Conservation (phyloP, 1,140 invertebrate genomes). For the Tetramorium parvispinum region DNA sequence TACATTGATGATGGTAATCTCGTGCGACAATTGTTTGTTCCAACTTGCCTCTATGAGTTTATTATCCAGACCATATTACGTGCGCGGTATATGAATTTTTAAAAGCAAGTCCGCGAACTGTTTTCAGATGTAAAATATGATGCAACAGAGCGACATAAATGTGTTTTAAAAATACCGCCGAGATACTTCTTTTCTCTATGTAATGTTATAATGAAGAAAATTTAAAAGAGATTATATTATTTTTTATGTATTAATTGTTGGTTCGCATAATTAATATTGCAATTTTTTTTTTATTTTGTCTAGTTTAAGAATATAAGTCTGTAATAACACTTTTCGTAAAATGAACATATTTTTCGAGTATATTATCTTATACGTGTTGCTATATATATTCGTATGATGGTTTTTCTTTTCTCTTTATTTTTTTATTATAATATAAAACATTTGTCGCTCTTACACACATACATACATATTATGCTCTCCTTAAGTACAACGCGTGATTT, state of each 20-base stretch:
- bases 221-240: neutral
- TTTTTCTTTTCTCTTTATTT: constrained; percentile 8
- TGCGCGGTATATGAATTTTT: constrained; percentile 13
- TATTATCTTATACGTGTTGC: neutral
- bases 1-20: constrained; percentile 11
- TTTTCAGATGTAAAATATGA: constrained; percentile 4
- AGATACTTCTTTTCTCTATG: neutral
- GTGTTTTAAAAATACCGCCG: constrained; percentile 4
- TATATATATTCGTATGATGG: neutral
- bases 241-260: neutral
- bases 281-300: neutral
- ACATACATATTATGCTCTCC: neutral
- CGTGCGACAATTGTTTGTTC: constrained; percentile 18
- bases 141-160: neutral
- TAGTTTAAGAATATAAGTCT: neutral
- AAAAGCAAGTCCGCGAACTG: neutral
- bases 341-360: neutral
- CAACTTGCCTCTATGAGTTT: neutral
- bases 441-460: neutral
- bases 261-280: neutral
- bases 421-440: constrained; percentile 13
- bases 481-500: neutral
- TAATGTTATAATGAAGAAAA: constrained; percentile 4
- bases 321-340: neutral
- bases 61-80: constrained; percentile 15